A percentile compares a stretch with the other conserved stretches of the same genome.
Conservation (phyloP, 2,888 invertebrate species). For the Meteorus colon region DNA sequence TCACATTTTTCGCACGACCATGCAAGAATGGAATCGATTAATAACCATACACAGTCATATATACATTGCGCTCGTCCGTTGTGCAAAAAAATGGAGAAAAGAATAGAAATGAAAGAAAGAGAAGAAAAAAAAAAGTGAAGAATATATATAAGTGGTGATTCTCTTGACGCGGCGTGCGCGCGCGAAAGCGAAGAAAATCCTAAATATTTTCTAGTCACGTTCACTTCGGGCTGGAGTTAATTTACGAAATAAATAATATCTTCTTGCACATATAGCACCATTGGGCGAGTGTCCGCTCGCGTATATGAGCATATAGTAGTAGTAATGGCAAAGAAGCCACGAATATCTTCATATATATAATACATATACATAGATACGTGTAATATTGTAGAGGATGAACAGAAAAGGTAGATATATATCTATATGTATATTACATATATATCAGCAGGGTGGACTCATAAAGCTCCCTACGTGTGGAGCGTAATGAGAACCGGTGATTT, state of each 20-base stretch:
- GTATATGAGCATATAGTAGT: not conserved
- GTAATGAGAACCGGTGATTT: conserved; percentile 73
- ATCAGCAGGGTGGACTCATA: conserved; percentile 60
- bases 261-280: conserved; percentile 60
- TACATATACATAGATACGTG: conserved; percentile 3
- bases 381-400: conserved; percentile 30
- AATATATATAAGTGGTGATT: not conserved
- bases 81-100: no score
- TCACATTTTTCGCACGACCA: conserved; percentile 31
- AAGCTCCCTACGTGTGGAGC: conserved; percentile 72
- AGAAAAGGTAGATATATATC: conserved; percentile 37
- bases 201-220: conserved; percentile 72
- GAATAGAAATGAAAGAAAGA: not conserved
- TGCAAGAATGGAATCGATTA: conserved; percentile 67
- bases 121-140: not conserved
- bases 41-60: conserved; percentile 60
- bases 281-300: conserved; percentile 42
- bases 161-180: conserved; percentile 37
- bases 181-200: conserved; percentile 61
- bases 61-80: not conserved
- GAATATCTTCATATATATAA: conserved; percentile 5
- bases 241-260: conserved; percentile 74
- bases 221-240: conserved; percentile 69
- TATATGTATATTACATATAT: conserved; percentile 29
- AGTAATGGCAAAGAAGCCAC: conserved; percentile 41